Percentiles rank a stretch among this genome's conserved stretches.
Conservation (phyloP, 2,113 vertebrate species). For the Mesoclemmys tuberculata region DNA sequence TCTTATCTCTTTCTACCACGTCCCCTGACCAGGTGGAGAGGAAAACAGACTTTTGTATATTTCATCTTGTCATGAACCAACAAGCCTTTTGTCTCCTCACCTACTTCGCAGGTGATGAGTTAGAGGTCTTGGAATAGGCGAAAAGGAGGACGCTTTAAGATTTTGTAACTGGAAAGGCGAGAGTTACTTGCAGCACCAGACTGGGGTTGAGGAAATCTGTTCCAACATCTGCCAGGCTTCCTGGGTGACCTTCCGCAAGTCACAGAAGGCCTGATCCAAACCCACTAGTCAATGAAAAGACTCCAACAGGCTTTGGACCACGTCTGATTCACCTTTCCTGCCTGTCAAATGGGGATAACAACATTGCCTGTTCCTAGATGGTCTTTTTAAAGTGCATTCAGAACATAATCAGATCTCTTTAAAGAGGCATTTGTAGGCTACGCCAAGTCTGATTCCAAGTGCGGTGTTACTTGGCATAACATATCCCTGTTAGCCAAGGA, state of each 20-base stretch:
- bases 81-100: constrained; percentile 7
- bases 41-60: constrained; percentile 23
- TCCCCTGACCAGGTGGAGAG: background rate
- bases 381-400: constrained; percentile 38
- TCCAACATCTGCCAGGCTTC: constrained; percentile 14
- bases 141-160: constrained; percentile 50
- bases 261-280: constrained; percentile 41
- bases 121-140: constrained; percentile 16
- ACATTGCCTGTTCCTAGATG: constrained; percentile 34
- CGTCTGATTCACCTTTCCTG: constrained; percentile 42
- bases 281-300: constrained; percentile 30
- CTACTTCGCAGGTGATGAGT: constrained; percentile 19
- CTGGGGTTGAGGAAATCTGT: constrained; percentile 25
- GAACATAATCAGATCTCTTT: constrained; percentile 54
- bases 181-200: constrained; percentile 57
- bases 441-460: background rate
- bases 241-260: constrained; percentile 49
- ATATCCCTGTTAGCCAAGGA: background rate
- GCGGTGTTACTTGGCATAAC: background rate
- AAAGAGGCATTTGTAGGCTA: constrained; percentile 50
- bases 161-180: constrained; percentile 25
- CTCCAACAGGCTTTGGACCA: constrained; percentile 48
- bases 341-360: constrained; percentile 52
- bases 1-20: background rate
- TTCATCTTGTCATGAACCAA: constrained; percentile 41